These are phyloP conservation scores for Dasypolia templi DNA, from an alignment of 2,888 invertebrate species.

Conservation along the genomic window DNA sequence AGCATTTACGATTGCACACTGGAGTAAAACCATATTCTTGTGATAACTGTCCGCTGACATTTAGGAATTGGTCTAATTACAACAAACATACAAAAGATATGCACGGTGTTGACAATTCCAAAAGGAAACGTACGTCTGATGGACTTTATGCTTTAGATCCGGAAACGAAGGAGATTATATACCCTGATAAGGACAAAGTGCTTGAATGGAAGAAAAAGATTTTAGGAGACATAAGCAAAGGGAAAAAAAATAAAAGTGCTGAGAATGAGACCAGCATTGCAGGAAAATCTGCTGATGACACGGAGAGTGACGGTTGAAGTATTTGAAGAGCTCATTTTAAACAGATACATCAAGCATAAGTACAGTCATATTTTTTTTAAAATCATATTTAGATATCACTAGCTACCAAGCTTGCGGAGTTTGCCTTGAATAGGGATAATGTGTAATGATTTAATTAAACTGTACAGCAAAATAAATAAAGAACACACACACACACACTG, in stretches of 20 bases:
- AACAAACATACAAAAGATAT: conserved; percentile 95
- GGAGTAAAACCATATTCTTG: conserved; percentile 94
- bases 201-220: conserved; percentile 41
- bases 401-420: neutral
- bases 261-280: no score
- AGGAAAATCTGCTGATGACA: neutral
- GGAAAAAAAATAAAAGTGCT: neutral
- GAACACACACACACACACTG: no score
- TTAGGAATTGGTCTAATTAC: conserved; percentile 95
- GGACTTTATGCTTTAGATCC: conserved; percentile 86
- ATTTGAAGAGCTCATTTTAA: neutral
- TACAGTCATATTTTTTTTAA: no score
- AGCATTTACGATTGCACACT: conserved; percentile 93
- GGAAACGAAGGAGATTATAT: conserved; percentile 82
- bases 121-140: conserved; percentile 89
- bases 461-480: no score
- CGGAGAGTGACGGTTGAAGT: neutral
- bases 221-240: neutral
- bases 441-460: no score
- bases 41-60: conserved; percentile 87
- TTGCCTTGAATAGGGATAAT: neutral
- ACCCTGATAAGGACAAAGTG: conserved; percentile 30
- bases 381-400: neutral
- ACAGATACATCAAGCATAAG: neutral
- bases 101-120: conserved; percentile 89